These are phyloP conservation scores for Sparus aurata DNA, from an alignment of 2,797 vertebrate genomes.

Conservation along the genomic window DNA sequence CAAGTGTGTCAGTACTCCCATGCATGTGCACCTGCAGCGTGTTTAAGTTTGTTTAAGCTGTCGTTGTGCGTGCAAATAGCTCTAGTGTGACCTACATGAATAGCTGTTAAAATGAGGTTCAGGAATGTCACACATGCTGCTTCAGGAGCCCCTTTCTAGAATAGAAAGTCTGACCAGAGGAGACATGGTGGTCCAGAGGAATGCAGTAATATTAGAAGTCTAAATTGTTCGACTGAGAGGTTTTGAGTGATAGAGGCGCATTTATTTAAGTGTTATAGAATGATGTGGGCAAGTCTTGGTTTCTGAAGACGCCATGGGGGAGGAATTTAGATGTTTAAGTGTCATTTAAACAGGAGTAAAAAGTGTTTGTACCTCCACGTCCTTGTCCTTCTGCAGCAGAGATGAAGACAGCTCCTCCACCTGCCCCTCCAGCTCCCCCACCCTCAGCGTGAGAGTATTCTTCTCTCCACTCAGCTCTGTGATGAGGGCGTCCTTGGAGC, in stretches of 20 bases:
- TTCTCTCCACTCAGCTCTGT: constrained; percentile 87
- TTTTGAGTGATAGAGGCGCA: background rate
- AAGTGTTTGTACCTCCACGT: constrained; percentile 81
- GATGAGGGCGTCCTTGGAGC: constrained; percentile 84
- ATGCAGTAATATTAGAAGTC: constrained; percentile 42
- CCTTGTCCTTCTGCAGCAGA: constrained; percentile 87
- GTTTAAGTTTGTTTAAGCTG: constrained; percentile 24
- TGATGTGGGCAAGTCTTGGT: background rate
- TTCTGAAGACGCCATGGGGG: too few relatives aligned
- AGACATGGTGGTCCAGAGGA: constrained; percentile 47
- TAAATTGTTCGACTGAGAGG: background rate
- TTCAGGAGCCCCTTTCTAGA: constrained; percentile 47
- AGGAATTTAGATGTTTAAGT: fast-evolving
- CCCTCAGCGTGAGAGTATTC: constrained; percentile 68
- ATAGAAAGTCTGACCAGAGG: constrained; percentile 43
- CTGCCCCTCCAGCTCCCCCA: constrained; percentile 80
- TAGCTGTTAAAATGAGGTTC: constrained; percentile 55
- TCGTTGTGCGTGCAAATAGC: constrained; percentile 24
- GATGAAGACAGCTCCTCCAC: constrained; percentile 81
- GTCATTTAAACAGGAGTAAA: constrained; percentile 1
- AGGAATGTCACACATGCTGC: constrained; percentile 62
- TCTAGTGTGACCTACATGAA: constrained; percentile 50
- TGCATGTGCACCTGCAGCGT: constrained; percentile 1
- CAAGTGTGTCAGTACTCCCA: background rate
- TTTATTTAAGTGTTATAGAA: background rate